phyloP scores from a whole-genome alignment of 2,888 invertebrate species.

The Hyles lineata region DNA sequence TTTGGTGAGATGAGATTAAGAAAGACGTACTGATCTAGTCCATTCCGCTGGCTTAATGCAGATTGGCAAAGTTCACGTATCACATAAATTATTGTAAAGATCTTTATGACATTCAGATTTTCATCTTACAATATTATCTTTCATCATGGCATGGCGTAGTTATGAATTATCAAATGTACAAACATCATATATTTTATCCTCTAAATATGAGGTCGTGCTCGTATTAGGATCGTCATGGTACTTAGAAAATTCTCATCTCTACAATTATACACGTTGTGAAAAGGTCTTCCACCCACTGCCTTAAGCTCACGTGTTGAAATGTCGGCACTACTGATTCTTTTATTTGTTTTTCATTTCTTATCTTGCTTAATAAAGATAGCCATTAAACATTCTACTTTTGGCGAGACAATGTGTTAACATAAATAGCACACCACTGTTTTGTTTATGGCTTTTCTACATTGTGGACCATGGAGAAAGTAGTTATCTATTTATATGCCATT shows the following conservation, averaged over 20 bases:
- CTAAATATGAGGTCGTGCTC: background rate
- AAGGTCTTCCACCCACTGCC: background rate
- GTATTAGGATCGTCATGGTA: background rate
- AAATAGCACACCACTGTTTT: background rate
- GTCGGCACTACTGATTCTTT: slow-evolving; percentile 14
- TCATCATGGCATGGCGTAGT: no score
- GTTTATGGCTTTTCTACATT: background rate
- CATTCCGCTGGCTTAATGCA: no score
- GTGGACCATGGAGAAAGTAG: background rate
- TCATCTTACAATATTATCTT: background rate
- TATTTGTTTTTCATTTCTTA: slow-evolving; percentile 10
- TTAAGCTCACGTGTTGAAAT: background rate
- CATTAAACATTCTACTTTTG: slow-evolving; percentile 4
- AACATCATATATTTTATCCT: background rate
- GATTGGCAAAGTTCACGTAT: no score
- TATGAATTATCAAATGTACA: background rate
- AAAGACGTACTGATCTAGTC: no score
- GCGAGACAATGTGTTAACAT: background rate
- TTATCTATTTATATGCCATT: no score
- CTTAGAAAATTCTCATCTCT: slow-evolving; percentile 1
- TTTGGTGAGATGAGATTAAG: no score
- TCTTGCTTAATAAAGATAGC: slow-evolving; percentile 7
- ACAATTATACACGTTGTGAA: background rate
- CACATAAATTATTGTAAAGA: no score
- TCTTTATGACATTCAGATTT: background rate